Base-by-base conservation (phyloP, 2,888 invertebrate species). In the Antheraea yamamai region DNA sequence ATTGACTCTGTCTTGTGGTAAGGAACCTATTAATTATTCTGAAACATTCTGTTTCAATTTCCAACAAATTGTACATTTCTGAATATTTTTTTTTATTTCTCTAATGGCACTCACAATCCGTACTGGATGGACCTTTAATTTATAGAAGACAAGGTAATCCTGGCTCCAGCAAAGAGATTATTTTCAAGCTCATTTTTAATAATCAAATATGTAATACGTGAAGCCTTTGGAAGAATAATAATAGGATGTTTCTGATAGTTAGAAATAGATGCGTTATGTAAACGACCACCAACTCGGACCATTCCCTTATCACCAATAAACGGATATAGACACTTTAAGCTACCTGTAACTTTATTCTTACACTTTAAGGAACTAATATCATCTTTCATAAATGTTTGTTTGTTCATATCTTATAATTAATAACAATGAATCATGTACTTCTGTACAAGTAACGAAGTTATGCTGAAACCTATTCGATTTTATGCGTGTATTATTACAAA, bases 1-100 rank as follows among this genome's bases (percentile, higher is more conserved):
- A 55, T 68, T 78, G 1, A 78, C 77, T 39, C 77, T 71, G 39
- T 76, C 74, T 12, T 73, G 73, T 12, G 77, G 77, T 52, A 79
- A 73, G 6, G 77, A 77, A 55, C 80, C 80, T 78, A 80, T 79
- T 2, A 78, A 68, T 73, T 79, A 77, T 52, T 75, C 58, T 20
- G 77, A 23, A 35, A 71, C 71, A 30, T 72, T 55, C 20, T 61
- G 64, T 72, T 77, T 79, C 20, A 79, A 70, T 61, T 58, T 76
- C 23, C 75, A 77, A 76, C 78, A 79, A 18, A 55, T 73, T 23
- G 73, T 26, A 64, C 78, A 79, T 74, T 77, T 76, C 23, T 76
- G 73, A 16, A 76, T 71, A 20, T 77, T 55, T 35, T 76, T 77
- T 70, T 78, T 78, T 26, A 79, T 61, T 66, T 75, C 64, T 47